Evolutionary conservation across 1,140 invertebrate genomes (phyloP).

Genomic region (Streblospio benedicti): DNA sequence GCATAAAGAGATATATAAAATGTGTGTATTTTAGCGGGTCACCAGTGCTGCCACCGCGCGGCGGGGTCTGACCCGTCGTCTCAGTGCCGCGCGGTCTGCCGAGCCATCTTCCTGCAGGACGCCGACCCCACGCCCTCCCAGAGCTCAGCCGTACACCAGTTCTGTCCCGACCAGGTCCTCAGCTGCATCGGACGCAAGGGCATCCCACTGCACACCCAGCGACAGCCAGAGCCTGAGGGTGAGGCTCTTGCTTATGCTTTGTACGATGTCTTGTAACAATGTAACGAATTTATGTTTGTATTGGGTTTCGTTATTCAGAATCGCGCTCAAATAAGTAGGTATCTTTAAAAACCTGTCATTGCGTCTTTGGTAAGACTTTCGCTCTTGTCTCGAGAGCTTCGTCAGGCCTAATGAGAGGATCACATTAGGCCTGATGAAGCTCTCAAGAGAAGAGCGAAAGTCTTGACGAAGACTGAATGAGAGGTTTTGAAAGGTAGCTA

Average conservation of each 20-base stretch:
- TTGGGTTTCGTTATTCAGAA: too few relatives aligned
- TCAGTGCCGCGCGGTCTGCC: constrained; percentile 8
- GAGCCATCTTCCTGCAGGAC: constrained; percentile 17
- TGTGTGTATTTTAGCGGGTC: constrained; percentile 4
- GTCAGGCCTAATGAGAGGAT: not conserved
- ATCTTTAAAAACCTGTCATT: not conserved
- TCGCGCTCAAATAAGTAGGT: not conserved
- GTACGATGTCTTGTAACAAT: not conserved
- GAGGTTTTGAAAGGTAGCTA: too few relatives aligned
- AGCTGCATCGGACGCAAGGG: constrained; percentile 1
- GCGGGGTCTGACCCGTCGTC: not conserved
- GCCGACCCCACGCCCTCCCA: not conserved
- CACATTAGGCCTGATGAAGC: too few relatives aligned
- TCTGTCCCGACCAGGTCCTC: constrained; percentile 3
- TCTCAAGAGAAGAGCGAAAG: too few relatives aligned
- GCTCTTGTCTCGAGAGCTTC: too few relatives aligned
- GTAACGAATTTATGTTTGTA: not conserved
- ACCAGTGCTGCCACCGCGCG: constrained; percentile 8
- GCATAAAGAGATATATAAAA: too few relatives aligned
- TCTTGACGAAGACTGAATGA: too few relatives aligned
- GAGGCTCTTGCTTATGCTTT: not conserved
- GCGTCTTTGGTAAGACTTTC: too few relatives aligned
- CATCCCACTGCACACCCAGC: not conserved
- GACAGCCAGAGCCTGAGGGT: constrained; percentile 1
- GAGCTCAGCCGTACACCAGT: not conserved